phyloP scores from a whole-genome alignment of 1,140 invertebrate genomes.

The Euglossa dilemma region DNA sequence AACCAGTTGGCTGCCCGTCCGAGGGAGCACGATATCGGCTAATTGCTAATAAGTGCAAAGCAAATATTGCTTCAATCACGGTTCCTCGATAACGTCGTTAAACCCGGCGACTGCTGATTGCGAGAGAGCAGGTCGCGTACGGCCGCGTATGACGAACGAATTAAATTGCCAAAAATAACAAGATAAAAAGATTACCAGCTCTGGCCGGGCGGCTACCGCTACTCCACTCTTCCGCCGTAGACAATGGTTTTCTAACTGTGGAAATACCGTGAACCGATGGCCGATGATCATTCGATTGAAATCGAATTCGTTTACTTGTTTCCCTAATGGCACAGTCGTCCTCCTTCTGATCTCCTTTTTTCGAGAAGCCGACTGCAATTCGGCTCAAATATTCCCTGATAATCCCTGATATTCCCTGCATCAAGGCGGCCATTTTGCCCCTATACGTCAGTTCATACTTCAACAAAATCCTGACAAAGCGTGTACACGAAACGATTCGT shows the following conservation, averaged over 20 bases:
- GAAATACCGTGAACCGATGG: conserved; percentile 41
- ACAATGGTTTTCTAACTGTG: conserved; percentile 47
- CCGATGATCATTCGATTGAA: conserved; percentile 52
- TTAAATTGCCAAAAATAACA: conserved; percentile 66
- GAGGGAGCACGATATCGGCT: conserved; percentile 54
- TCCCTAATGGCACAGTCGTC: not conserved
- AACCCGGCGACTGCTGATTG: conserved; percentile 63
- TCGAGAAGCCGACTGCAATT: too few species aligned
- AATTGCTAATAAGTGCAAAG: conserved; percentile 68
- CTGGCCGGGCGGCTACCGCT: conserved; percentile 8
- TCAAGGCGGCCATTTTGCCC: too few species aligned
- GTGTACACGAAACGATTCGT: too few species aligned
- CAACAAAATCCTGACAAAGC: too few species aligned
- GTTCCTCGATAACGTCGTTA: conserved; percentile 68
- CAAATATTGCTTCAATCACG: conserved; percentile 69
- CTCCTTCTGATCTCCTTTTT: not conserved
- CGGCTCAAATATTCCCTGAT: too few species aligned
- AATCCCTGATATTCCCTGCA: too few species aligned
- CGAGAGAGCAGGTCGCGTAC: conserved; percentile 40
- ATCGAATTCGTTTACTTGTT: conserved; percentile 35
- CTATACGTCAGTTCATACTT: too few species aligned
- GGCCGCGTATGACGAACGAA: conserved; percentile 57
- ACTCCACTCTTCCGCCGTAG: conserved; percentile 1
- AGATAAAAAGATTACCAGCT: conserved; percentile 58
- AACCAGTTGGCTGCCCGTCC: conserved; percentile 38